These are phyloP conservation scores for Thamnophis elegans DNA, from an alignment of 2,797 vertebrate species.

Conservation along the genomic window DNA sequence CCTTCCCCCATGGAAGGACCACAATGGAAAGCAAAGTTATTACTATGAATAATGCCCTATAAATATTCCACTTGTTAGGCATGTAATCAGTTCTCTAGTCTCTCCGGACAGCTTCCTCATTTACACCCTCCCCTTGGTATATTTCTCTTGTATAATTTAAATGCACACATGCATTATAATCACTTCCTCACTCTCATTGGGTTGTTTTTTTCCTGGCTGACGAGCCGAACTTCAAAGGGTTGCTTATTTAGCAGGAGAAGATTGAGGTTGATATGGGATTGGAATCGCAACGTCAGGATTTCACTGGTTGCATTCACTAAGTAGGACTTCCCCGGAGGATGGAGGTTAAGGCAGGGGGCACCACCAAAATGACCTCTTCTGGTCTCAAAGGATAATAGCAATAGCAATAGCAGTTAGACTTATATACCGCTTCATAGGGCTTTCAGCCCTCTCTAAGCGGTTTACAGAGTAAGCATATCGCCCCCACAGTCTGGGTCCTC, in stretches of 20 bases:
- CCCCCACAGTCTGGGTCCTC: no score
- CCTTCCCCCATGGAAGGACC: slow-evolving; percentile 30
- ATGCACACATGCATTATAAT: slow-evolving; percentile 53
- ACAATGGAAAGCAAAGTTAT: slow-evolving; percentile 50
- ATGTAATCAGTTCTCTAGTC: slow-evolving; percentile 58
- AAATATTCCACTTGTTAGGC: slow-evolving; percentile 62
- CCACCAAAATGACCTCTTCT: background rate
- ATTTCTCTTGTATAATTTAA: slow-evolving; percentile 61
- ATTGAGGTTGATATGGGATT: slow-evolving; percentile 52
- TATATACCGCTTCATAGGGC: no score
- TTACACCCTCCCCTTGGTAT: slow-evolving; percentile 50
- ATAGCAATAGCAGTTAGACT: no score
- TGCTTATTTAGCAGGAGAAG: slow-evolving; percentile 55
- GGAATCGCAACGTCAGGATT: slow-evolving; percentile 50
- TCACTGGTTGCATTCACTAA: slow-evolving; percentile 43
- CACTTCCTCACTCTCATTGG: background rate
- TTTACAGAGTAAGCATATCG: no score
- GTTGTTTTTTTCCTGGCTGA: background rate
- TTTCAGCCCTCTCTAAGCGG: no score
- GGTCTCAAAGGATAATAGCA: background rate
- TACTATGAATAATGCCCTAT: slow-evolving; percentile 60
- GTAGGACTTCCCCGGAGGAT: slow-evolving; percentile 34
- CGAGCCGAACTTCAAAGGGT: slow-evolving; percentile 43
- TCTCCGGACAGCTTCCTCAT: slow-evolving; percentile 46
- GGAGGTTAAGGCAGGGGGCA: slow-evolving; percentile 32